Base-by-base conservation (phyloP, 1,140 invertebrate species). In the Augochlora pura region DNA sequence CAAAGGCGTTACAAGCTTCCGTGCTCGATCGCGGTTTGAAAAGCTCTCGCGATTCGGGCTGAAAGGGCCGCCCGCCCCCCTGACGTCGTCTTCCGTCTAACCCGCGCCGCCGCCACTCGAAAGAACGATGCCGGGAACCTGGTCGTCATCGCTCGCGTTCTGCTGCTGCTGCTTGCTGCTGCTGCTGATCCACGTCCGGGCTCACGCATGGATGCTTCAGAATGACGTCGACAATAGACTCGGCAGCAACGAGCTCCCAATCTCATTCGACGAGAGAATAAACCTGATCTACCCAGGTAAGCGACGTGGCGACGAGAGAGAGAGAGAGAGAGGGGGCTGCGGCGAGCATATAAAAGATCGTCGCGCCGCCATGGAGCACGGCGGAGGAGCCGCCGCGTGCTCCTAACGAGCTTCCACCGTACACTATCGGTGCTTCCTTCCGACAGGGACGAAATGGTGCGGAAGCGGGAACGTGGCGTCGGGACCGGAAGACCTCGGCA, bases 391-490 rank as follows among this genome's bases (percentile, higher is more conserved):
- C 5, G 18, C 54, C 21, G 27, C 12, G 4, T 8, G n/a, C 23
- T 46, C 62, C n/a, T 74, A 42, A 74, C 62, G 63, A 75, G 63
- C 7, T 70, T 12, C 18, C 27, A 32, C 42, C 42, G 3, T 14
- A 10, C 16, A 18, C 49, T n/a, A 65, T 49, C 32, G 10, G n/a
- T 27, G 52, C 32, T 49, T 18, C 46, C 59, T 79, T 70, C 62
- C 80, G 81, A 52, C 78, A 93, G 93, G 94, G 27, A 96, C 95
- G 46, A 95, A 95, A 88, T 96, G 95, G 95, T 96, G 95, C 87
- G 97, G 97, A 49, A 93, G 94, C 4, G 97, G 97, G 3, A 96
- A 97, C 88, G 93, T 95, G 21, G 95, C 97, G 0, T 89, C 94
- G 32, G 92, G 94, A 84, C 95, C 95, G 82, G 92, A 96, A 39